These are phyloP conservation scores for Furcifer pardalis DNA, from an alignment of 2,797 vertebrate species.

Conservation along the genomic window DNA sequence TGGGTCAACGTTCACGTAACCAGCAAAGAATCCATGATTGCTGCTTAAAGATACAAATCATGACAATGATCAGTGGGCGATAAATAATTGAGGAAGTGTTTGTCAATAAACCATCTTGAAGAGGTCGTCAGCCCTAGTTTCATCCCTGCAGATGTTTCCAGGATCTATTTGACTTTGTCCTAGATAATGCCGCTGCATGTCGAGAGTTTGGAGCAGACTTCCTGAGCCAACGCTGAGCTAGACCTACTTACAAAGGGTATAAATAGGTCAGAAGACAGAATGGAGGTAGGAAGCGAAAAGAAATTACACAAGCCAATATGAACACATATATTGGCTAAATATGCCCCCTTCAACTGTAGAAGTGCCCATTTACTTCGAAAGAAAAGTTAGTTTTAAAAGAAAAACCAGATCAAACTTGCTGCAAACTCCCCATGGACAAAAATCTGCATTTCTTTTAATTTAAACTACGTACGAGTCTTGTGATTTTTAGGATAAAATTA, in stretches of 20 bases:
- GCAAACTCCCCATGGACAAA: background rate
- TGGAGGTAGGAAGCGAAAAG: slow-evolving; percentile 49
- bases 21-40: background rate
- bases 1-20: background rate
- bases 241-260: slow-evolving; percentile 48
- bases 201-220: slow-evolving; percentile 20
- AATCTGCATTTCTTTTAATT: background rate
- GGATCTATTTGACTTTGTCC: background rate
- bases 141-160: background rate
- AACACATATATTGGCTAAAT: slow-evolving; percentile 54
- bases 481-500: background rate
- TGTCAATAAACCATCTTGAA: background rate
- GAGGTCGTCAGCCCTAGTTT: background rate
- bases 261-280: slow-evolving; percentile 34
- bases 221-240: slow-evolving; percentile 49
- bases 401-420: background rate
- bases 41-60: background rate
- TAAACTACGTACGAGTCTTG: background rate
- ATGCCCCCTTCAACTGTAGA: background rate
- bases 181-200: slow-evolving; percentile 41
- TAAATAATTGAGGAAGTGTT: background rate
- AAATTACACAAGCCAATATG: slow-evolving; percentile 51
- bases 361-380: background rate
- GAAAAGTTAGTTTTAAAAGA: background rate
- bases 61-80: no score